These are phyloP conservation scores for Sinocyclocheilus anophthalmus DNA, from an alignment of 2,113 vertebrate species.

Conservation along the genomic window DNA sequence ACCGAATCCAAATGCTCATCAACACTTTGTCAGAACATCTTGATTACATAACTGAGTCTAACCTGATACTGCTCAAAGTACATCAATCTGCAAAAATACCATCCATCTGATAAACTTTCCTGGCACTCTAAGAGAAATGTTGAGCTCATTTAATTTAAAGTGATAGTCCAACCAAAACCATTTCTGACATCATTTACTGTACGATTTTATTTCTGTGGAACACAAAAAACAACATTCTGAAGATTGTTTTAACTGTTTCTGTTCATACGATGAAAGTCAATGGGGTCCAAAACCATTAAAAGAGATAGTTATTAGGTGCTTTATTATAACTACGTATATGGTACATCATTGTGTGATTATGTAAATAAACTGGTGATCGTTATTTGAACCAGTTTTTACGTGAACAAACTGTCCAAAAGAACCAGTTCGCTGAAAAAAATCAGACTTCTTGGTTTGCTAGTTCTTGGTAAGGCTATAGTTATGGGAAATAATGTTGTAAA, in stretches of 20 bases:
- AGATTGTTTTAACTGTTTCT: not conserved
- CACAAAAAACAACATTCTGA: not conserved
- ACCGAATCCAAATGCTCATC: constrained; percentile 10
- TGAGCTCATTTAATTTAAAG: not conserved
- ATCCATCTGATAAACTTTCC: not conserved
- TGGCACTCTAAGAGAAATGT: not conserved
- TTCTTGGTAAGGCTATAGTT: not conserved
- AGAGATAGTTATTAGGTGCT: too few relatives aligned
- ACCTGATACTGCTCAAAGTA: constrained; percentile 26
- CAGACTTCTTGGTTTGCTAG: not conserved
- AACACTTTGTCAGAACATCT: constrained; percentile 32
- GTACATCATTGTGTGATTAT: too few relatives aligned
- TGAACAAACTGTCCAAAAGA: too few relatives aligned
- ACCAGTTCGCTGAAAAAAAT: too few relatives aligned
- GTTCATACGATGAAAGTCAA: not conserved
- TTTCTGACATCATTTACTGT: not conserved
- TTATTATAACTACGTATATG: too few relatives aligned
- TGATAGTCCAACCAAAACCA: not conserved
- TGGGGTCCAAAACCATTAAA: not conserved
- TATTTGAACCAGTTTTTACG: too few relatives aligned
- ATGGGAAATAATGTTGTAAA: not conserved
- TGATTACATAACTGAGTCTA: constrained; percentile 4
- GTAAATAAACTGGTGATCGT: too few relatives aligned
- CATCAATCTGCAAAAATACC: not conserved
- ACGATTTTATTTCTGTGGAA: not conserved